phyloP scores from a whole-genome alignment of 2,888 invertebrate species.

The Amblyteles armatorius region DNA sequence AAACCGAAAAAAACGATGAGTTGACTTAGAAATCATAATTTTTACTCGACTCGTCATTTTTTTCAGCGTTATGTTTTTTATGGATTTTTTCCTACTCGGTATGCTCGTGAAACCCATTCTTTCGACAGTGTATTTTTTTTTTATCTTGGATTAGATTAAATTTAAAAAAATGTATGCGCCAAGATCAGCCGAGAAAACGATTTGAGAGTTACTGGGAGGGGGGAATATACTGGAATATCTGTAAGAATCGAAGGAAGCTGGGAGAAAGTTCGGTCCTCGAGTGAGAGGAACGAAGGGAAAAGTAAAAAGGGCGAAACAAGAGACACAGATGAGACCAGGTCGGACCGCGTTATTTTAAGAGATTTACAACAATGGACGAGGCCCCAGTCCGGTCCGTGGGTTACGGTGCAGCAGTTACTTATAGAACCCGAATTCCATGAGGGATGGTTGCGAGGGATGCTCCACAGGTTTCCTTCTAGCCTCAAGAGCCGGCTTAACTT shows the following conservation, averaged over 20 bases:
- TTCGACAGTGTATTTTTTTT: no score
- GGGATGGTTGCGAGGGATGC: slow-evolving; percentile 45
- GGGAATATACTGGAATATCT: neutral
- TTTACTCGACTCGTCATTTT: neutral
- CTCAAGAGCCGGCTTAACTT: slow-evolving; percentile 61
- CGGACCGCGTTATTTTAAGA: slow-evolving; percentile 78
- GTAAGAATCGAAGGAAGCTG: slow-evolving; percentile 34
- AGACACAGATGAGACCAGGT: slow-evolving; percentile 72
- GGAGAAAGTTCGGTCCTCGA: slow-evolving; percentile 52
- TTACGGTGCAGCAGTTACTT: slow-evolving; percentile 30
- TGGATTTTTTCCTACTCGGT: neutral
- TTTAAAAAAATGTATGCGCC: neutral
- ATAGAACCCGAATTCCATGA: slow-evolving; percentile 49
- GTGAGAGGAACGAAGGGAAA: slow-evolving; percentile 60
- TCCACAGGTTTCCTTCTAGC: neutral
- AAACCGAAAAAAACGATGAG: no score
- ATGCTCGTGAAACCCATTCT: no score
- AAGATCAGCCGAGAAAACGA: neutral
- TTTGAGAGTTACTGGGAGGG: neutral
- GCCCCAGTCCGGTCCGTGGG: slow-evolving; percentile 21
- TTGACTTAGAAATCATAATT: no score
- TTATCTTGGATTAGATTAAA: no score
- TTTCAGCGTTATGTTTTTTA: neutral
- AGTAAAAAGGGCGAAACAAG: slow-evolving; percentile 60
- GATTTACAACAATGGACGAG: slow-evolving; percentile 77